Evolutionary conservation across 2,797 vertebrate species (phyloP), one percentile per base, ranked within the genome.

Genomic region (Numenius phaeopus): DNA sequence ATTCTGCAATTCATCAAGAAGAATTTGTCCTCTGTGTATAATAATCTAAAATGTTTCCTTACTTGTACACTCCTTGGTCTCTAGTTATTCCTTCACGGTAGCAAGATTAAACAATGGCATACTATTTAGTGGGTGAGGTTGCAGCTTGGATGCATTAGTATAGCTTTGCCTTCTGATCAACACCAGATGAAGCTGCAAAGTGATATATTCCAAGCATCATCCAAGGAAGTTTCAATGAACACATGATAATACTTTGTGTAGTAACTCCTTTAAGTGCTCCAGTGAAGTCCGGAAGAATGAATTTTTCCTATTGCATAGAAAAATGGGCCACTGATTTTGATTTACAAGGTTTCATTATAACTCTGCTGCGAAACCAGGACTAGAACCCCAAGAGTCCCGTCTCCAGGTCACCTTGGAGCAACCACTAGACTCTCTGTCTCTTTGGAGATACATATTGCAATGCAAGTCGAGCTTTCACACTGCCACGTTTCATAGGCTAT

Each of bases 391-490:
- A 66, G 94, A 81, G 90, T 55, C 69, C 76, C 0, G 0, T 91
- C 92, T 94, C 59, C 61, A 94, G 94, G 94, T 96, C 90, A 94
- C 94, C 79, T 91, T 94, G 94, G 91, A 94, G 62, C 58, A 89
- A 6, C 29, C 65, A 49, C 30, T 26, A 47, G 75, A 19, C n/a
- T 27, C 13, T 84, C 18, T 47, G 61, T 62, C 47, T 89, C 66
- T 44, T 32, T 49, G 59, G 27, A n/a, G 50, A 9, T 8, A 18
- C 29, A 3, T 65, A 12, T 27, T 17, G 70, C 57, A 61, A 40
- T 39, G 47, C 71, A 65, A 67, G 52, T 3, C 24, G 64, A 29
- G 69, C 4, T 87, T 89, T 88, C 83, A 6, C 71, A 1, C 37
- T 89, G 87, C 46, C 55, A 27, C 2, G 2, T 82, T 47, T 83